Evolutionary conservation across 1,140 invertebrate species (phyloP).

Genomic region (Bombus picipes): DNA sequence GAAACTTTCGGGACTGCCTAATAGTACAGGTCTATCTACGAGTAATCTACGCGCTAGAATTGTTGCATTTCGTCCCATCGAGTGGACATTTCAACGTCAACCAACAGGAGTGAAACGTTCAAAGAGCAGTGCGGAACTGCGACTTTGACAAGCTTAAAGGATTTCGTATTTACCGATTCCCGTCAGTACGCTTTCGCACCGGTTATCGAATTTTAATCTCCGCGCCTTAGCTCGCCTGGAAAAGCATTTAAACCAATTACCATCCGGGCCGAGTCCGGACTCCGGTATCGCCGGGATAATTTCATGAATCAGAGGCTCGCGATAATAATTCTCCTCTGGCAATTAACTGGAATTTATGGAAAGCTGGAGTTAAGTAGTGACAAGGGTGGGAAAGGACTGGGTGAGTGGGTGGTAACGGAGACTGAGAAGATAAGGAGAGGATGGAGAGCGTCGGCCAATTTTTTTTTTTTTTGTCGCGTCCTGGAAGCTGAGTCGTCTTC

Average conservation of each 20-base stretch:
- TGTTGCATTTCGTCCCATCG: not conserved
- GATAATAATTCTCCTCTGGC: conserved; percentile 59
- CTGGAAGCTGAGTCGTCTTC: conserved; percentile 29
- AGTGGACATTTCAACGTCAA: not conserved
- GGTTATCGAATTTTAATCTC: conserved; percentile 76
- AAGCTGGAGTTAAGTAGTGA: conserved; percentile 45
- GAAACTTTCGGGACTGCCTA: not conserved
- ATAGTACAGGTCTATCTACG: not conserved
- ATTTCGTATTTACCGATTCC: conserved; percentile 72
- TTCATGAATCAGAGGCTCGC: conserved; percentile 57
- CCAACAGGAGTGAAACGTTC: not conserved
- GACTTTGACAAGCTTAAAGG: conserved; percentile 61
- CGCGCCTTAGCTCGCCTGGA: conserved; percentile 74
- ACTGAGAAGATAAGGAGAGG: not conserved
- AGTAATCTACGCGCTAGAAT: not conserved
- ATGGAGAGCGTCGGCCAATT: conserved; percentile 36
- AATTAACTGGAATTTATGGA: conserved; percentile 62
- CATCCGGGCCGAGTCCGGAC: conserved; percentile 37
- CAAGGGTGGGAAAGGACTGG: not conserved
- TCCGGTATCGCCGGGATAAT: conserved; percentile 60
- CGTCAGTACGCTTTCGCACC: conserved; percentile 55
- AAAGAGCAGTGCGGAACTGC: conserved; percentile 4
- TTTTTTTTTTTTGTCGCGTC: not conserved
- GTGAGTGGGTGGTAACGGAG: not conserved
- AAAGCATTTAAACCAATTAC: conserved; percentile 75